phyloP scores from a whole-genome alignment of 1,140 invertebrate species.

The Rhizoglyphus robini region DNA sequence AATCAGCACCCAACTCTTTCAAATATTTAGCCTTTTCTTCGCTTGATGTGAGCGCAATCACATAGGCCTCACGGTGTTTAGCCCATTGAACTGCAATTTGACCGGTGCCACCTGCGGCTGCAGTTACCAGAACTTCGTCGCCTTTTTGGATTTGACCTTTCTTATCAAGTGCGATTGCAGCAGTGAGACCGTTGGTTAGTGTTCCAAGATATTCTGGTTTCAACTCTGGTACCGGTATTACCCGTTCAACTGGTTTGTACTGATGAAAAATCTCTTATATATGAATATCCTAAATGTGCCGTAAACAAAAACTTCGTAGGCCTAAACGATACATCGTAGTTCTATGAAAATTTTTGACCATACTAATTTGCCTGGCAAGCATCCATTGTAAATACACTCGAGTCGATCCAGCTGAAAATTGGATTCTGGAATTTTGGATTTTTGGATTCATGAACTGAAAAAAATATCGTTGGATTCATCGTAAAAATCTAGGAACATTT shows the following conservation, averaged over 20 bases:
- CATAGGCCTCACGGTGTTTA: constrained; percentile 35
- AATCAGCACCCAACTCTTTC: constrained; percentile 34
- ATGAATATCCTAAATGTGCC: too few relatives aligned
- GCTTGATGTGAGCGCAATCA: constrained; percentile 36
- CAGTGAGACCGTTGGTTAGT: constrained; percentile 2
- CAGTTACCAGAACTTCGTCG: constrained; percentile 35
- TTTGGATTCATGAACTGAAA: too few relatives aligned
- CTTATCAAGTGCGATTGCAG: constrained; percentile 11
- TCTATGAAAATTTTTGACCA: too few relatives aligned
- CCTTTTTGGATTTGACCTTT: constrained; percentile 25
- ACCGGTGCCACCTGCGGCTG: constrained; percentile 34
- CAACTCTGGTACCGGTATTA: constrained; percentile 11
- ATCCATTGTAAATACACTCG: too few relatives aligned
- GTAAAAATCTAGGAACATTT: too few relatives aligned
- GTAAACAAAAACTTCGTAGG: too few relatives aligned
- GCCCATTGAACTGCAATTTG: background rate
- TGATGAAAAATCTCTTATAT: too few relatives aligned
- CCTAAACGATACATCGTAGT: too few relatives aligned
- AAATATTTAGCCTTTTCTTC: constrained; percentile 35
- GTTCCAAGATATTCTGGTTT: constrained; percentile 10
- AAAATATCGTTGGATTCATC: too few relatives aligned
- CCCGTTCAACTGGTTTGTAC: background rate
- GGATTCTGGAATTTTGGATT: too few relatives aligned
- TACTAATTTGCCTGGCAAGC: too few relatives aligned
- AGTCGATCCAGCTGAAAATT: too few relatives aligned